phyloP scores from a whole-genome alignment of 2,888 invertebrate species.

The Hypomecis punctinalis region DNA sequence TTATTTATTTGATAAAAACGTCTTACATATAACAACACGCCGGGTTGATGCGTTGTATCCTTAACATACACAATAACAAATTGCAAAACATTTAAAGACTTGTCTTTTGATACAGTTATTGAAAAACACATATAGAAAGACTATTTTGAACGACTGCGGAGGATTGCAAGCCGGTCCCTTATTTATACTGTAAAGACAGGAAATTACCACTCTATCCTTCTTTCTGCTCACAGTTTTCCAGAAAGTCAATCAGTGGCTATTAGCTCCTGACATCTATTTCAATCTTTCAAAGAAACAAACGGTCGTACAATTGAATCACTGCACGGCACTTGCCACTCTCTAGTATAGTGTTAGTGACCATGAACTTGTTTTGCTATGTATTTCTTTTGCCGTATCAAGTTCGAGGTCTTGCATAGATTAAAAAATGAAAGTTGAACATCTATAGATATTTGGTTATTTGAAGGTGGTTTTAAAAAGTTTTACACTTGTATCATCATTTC shows the following conservation, averaged over 20 bases:
- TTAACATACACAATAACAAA: too few species aligned
- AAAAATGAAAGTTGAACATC: conserved; percentile 9
- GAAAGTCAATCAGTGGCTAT: conserved; percentile 68
- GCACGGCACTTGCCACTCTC: conserved; percentile 7
- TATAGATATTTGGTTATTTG: neutral
- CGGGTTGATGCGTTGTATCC: too few species aligned
- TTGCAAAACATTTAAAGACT: too few species aligned
- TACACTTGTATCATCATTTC: too few species aligned
- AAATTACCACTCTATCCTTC: conserved; percentile 57
- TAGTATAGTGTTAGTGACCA: conserved; percentile 23
- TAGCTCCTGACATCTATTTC: conserved; percentile 64
- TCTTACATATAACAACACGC: too few species aligned
- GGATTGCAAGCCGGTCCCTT: conserved; percentile 38
- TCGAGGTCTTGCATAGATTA: conserved; percentile 7
- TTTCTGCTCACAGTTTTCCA: conserved; percentile 65
- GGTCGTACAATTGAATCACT: conserved; percentile 50
- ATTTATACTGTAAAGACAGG: conserved; percentile 62
- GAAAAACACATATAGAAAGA: conserved; percentile 7
- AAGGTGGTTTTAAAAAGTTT: too few species aligned
- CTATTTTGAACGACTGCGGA: conserved; percentile 3
- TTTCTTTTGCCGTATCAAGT: conserved; percentile 5
- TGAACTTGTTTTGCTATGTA: conserved; percentile 18
- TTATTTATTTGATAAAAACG: too few species aligned
- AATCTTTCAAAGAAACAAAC: conserved; percentile 69
- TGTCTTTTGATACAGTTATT: too few species aligned